These are phyloP conservation scores for Elysia chlorotica DNA, from an alignment of 1,140 invertebrate genomes.

Conservation along the genomic window DNA sequence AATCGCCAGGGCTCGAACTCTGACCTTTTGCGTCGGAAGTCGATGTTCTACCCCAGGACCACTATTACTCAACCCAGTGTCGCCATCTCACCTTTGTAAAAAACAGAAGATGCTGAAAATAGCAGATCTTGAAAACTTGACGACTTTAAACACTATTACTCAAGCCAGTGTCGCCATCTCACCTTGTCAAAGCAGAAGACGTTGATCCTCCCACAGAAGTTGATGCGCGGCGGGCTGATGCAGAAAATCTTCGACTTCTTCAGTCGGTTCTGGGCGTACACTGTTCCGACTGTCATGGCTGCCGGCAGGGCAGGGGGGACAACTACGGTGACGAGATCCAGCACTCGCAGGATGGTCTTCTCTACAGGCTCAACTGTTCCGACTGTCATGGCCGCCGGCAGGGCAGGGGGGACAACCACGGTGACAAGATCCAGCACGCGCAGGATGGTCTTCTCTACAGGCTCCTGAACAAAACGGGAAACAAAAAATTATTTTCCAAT, in stretches of 20 bases:
- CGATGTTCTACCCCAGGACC: too few species aligned
- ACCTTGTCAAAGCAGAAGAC: conserved; percentile 97
- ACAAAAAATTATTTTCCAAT: too few species aligned
- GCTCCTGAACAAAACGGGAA: too few species aligned
- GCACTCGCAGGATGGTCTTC: conserved; percentile 74
- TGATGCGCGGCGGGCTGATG: conserved; percentile 88
- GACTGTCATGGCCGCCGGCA: conserved; percentile 96
- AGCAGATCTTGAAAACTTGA: too few species aligned
- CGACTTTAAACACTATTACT: too few species aligned
- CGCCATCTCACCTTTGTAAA: too few species aligned
- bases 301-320: conserved; percentile 95
- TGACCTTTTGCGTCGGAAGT: too few species aligned
- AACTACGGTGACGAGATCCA: conserved; percentile 94
- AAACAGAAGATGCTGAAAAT: too few species aligned
- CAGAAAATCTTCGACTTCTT: conserved; percentile 81
- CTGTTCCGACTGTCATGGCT: conserved; percentile 92
- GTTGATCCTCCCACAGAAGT: conserved; percentile 90
- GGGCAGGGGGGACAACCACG: conserved; percentile 92
- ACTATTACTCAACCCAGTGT: too few species aligned
- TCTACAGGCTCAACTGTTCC: conserved; percentile 72
- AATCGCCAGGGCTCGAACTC: too few species aligned
- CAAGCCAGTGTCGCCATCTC: too few species aligned
- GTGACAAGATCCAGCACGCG: conserved; percentile 92
- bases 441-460: conserved; percentile 67
- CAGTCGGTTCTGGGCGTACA: conserved; percentile 80